Evolutionary conservation across 2,888 invertebrate species (phyloP).

Genomic region (Noctua janthina): DNA sequence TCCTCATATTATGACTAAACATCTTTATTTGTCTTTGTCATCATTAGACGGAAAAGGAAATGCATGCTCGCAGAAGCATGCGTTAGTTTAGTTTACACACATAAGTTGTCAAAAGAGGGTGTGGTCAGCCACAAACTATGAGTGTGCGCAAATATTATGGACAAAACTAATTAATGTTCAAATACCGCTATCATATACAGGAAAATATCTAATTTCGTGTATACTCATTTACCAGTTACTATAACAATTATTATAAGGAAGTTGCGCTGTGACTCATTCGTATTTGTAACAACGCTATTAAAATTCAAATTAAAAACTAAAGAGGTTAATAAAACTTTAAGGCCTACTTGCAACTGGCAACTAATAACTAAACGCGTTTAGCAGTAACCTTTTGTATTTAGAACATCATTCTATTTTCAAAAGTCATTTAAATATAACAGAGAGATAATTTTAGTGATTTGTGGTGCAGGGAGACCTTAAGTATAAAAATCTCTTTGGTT

Average conservation of each 20-base stretch:
- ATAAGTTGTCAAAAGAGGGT: not conserved
- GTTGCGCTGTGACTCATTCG: not conserved
- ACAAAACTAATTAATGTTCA: not conserved
- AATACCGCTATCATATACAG: constrained; percentile 1
- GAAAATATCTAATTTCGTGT: not conserved
- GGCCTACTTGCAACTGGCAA: not conserved
- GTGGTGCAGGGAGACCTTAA: not conserved
- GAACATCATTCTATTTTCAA: not conserved
- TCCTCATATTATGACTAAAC: not conserved
- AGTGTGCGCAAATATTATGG: not conserved
- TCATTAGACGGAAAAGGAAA: not conserved
- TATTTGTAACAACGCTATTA: not conserved
- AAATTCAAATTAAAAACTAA: not conserved
- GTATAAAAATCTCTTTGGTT: not conserved
- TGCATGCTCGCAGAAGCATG: not conserved
- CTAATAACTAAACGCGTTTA: not conserved
- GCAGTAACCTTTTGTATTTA: not conserved
- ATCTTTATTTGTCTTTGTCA: not conserved
- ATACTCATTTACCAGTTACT: constrained; percentile 2
- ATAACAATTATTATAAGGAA: not conserved
- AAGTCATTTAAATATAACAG: not conserved
- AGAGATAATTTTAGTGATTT: not conserved
- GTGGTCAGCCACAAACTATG: not conserved
- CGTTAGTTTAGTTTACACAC: not conserved
- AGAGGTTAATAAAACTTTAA: not conserved